Conservation (phyloP, 1,140 invertebrate genomes). For the Kradibia gibbosae region DNA sequence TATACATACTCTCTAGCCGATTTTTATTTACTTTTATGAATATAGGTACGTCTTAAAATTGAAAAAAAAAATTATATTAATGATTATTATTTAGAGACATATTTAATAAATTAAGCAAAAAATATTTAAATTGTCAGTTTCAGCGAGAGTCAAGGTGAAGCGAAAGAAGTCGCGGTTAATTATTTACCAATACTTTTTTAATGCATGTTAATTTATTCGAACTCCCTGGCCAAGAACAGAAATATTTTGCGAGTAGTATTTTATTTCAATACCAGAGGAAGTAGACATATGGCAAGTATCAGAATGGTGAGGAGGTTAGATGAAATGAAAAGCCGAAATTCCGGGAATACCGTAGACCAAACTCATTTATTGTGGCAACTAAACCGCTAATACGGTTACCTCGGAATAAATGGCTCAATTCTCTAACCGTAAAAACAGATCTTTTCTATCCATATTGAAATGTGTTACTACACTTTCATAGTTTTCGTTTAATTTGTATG, state of each 20-base stretch:
- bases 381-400: not conserved
- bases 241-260: not conserved
- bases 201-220: slow-evolving; percentile 32
- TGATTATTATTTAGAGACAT: too few relatives aligned
- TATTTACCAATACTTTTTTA: slow-evolving; percentile 5
- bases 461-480: not conserved
- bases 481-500: not conserved
- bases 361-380: not conserved
- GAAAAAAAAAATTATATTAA: too few relatives aligned
- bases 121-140: too few relatives aligned
- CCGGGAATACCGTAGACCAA: not conserved
- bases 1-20: too few relatives aligned
- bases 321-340: slow-evolving; percentile 19
- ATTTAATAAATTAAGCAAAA: too few relatives aligned
- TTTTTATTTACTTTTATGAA: too few relatives aligned
- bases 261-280: not conserved
- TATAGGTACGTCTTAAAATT: too few relatives aligned
- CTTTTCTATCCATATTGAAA: not conserved
- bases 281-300: not conserved
- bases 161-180: not conserved
- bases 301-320: not conserved
- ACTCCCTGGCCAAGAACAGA: not conserved
- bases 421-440: not conserved
- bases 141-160: not conserved
- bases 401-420: not conserved